Evolutionary conservation across 2,797 vertebrate genomes (phyloP).

Genomic region (Pangasius krempfi): DNA sequence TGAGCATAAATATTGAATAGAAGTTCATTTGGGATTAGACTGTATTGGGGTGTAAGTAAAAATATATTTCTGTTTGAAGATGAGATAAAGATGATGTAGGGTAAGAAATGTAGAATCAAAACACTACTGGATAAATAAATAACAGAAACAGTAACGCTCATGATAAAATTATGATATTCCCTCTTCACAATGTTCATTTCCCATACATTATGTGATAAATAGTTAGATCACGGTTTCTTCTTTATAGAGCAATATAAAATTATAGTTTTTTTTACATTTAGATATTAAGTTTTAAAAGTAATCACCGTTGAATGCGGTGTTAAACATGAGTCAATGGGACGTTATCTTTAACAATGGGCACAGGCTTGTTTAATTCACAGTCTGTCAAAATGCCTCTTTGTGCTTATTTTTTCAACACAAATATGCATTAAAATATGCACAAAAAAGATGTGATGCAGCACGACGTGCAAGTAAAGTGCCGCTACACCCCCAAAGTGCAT

Average conservation of each 20-base stretch:
- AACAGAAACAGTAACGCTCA: background rate
- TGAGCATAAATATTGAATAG: background rate
- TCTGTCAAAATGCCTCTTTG: background rate
- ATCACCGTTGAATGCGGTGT: no score
- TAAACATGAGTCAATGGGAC: background rate
- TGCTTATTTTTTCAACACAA: constrained; percentile 1
- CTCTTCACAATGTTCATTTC: background rate
- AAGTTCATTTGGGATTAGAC: background rate
- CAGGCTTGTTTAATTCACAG: background rate
- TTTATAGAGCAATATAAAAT: background rate
- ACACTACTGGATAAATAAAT: background rate
- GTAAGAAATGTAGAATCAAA: background rate
- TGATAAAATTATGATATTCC: background rate
- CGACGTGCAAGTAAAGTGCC: no score
- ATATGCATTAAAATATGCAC: background rate
- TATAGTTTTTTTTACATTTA: no score
- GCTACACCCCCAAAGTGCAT: no score
- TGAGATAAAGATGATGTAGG: background rate
- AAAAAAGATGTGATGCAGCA: no score
- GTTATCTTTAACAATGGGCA: background rate
- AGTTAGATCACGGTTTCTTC: background rate
- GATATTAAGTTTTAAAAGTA: no score
- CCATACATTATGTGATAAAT: background rate
- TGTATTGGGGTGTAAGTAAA: background rate
- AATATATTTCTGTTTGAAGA: background rate